Evolutionary conservation across 1,140 invertebrate species (phyloP), one percentile per base, ranked within the genome.

Genomic region (Heliconius himera): DNA sequence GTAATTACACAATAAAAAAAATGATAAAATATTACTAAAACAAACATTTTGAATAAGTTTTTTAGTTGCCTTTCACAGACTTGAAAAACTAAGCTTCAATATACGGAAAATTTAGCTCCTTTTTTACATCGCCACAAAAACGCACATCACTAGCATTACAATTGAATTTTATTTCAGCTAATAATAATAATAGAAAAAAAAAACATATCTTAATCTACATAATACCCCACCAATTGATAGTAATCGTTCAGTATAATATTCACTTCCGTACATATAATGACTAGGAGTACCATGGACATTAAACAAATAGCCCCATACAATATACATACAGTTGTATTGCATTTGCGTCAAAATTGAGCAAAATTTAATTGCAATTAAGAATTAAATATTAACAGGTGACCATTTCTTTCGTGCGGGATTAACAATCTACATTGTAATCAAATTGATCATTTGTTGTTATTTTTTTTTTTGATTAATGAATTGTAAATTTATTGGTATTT

Each of bases 271-370:
- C 90, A 92, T 66, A 93, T 92, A 93, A 94, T 94, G 92, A 94
- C 92, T 94, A 94, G 92, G 91, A 87, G 84, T 90, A 90, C 86
- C 88, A 85, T 91, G 91, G 88, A 92, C 91, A 89, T 89, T 89
- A 90, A 87, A 88, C 75, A 88, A 89, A 86, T 85, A 76, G 60
- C 60, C 26, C 81, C 78, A 38, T 26, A 36, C 29, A 66, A 38
- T 26, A 36, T 13, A 66, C n/a, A 66, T 66, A 66, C 60, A 66
- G n/a, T n/a, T 66, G 60, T 66, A 81, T 79, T 51, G 74, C 16
- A 51, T 73, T 75, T 51, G 54, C 76, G 76, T 20, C 49, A 51
- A 20, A 51, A 51, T 51, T 51, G 6, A 16, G 49, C 18, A 16
- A 51, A 13, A 20, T 51, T 51, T 0, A 20, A 51, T 51, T 51